Conservation (phyloP, 2,113 vertebrate species). For the Hoplias malabaricus region DNA sequence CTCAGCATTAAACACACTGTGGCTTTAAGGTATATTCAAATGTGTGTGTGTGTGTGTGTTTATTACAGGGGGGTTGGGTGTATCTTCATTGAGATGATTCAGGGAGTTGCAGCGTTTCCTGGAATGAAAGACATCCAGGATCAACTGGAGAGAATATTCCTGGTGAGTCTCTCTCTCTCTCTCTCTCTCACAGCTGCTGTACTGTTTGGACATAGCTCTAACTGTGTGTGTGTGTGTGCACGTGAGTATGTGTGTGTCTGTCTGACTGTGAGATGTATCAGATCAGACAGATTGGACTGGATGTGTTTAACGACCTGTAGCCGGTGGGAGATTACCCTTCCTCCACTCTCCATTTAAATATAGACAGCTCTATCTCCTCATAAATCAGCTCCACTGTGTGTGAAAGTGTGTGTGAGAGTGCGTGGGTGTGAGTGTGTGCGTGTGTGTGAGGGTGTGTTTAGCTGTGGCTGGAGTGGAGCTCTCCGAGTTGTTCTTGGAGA, state of each 20-base stretch:
- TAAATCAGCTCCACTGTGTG: constrained; percentile 44
- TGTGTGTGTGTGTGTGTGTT: background rate
- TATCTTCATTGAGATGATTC: constrained; percentile 98
- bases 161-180: constrained; percentile 79
- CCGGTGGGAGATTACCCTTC: constrained; percentile 51
- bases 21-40: no score
- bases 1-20: no score
- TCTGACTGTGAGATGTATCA: constrained; percentile 5
- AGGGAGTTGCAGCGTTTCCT: constrained; percentile 95
- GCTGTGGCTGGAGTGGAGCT: constrained; percentile 36
- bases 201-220: no score
- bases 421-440: background rate
- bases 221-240: no score
- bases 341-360: constrained; percentile 53
- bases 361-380: constrained; percentile 63
- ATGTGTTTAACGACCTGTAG: constrained; percentile 62
- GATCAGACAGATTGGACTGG: constrained; percentile 35
- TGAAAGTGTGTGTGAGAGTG: background rate
- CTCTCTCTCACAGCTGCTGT: no score
- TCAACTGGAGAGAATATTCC: constrained; percentile 97
- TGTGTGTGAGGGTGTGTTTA: constrained; percentile 13
- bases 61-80: constrained; percentile 93
- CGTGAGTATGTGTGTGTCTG: background rate
- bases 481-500: constrained; percentile 7
- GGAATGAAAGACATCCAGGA: constrained; percentile 99